A percentile compares a stretch with the other conserved stretches of the same genome.
Conservation (phyloP, 1,140 invertebrate species). For the Sitophilus oryzae region DNA sequence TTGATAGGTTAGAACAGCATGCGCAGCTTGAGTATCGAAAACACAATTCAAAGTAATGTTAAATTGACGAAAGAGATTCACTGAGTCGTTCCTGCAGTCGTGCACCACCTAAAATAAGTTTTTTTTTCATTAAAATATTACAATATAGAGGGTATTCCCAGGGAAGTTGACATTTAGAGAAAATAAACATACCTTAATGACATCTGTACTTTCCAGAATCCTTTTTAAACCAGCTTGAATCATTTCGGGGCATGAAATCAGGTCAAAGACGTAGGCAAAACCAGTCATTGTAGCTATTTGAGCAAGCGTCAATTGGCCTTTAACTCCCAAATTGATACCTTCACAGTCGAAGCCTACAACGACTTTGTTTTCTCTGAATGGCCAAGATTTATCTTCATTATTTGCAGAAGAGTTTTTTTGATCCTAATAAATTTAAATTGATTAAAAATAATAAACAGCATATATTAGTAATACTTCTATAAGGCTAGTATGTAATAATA, state of each 20-base stretch:
- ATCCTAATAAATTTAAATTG: not conserved
- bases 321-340: conserved; percentile 81
- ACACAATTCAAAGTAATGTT: conserved; percentile 80
- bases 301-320: conserved; percentile 77
- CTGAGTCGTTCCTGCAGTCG: conserved; percentile 88
- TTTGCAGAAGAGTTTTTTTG: not conserved
- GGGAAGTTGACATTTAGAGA: not conserved
- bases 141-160: not conserved
- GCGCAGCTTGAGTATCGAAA: conserved; percentile 94
- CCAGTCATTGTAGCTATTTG: conserved; percentile 77
- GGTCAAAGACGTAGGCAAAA: conserved; percentile 82
- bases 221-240: conserved; percentile 74
- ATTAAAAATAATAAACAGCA: not conserved
- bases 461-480: no score
- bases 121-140: not conserved
- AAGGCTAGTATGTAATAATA: no score
- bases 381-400: conserved; percentile 31
- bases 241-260: conserved; percentile 77
- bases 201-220: conserved; percentile 71
- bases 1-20: conserved; percentile 86
- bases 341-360: conserved; percentile 83
- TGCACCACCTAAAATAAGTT: conserved; percentile 71
- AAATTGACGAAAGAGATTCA: conserved; percentile 83
- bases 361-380: conserved; percentile 46
- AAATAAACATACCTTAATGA: conserved; percentile 68